These are phyloP conservation scores for Sphaeridia pumilis DNA, from an alignment of 2,888 invertebrate species.

Conservation along the genomic window DNA sequence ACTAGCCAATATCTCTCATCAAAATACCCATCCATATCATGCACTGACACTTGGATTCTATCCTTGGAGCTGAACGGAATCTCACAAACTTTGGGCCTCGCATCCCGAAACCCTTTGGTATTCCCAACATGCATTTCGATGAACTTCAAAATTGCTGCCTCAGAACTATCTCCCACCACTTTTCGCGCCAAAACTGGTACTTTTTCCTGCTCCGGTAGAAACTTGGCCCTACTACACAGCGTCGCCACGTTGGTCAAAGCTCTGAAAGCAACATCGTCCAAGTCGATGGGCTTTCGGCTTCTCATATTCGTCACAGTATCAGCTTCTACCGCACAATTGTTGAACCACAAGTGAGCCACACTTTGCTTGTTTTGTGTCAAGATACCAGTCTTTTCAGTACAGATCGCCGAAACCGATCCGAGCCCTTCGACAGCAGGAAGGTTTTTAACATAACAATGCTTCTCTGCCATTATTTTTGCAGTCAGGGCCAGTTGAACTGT, in stretches of 20 bases:
- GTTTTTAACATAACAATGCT: slow-evolving; percentile 26
- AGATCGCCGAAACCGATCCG: slow-evolving; percentile 23
- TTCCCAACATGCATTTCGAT: slow-evolving; percentile 84
- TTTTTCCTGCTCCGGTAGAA: slow-evolving; percentile 46
- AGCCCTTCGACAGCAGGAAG: slow-evolving; percentile 29
- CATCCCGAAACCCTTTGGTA: slow-evolving; percentile 66
- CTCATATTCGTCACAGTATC: slow-evolving; percentile 51
- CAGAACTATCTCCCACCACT: slow-evolving; percentile 88
- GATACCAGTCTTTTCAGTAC: slow-evolving; percentile 32
- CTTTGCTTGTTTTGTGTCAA: slow-evolving; percentile 31
- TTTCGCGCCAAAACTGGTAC: slow-evolving; percentile 40
- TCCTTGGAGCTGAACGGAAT: slow-evolving; percentile 92
- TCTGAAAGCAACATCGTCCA: slow-evolving; percentile 40
- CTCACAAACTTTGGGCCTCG: slow-evolving; percentile 80
- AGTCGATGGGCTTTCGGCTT: slow-evolving; percentile 41
- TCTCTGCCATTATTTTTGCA: slow-evolving; percentile 22
- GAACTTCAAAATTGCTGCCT: slow-evolving; percentile 83
- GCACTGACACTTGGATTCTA: slow-evolving; percentile 88
- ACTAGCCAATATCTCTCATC: slow-evolving; percentile 78
- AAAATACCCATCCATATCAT: slow-evolving; percentile 71
- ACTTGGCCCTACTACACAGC: slow-evolving; percentile 61
- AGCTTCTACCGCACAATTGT: slow-evolving; percentile 52
- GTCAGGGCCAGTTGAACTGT: slow-evolving; percentile 26
- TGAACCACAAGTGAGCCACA: slow-evolving; percentile 64
- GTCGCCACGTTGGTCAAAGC: slow-evolving; percentile 50